Base-by-base conservation (phyloP, 2,888 invertebrate genomes). In the Microctonus aethiopoides region DNA sequence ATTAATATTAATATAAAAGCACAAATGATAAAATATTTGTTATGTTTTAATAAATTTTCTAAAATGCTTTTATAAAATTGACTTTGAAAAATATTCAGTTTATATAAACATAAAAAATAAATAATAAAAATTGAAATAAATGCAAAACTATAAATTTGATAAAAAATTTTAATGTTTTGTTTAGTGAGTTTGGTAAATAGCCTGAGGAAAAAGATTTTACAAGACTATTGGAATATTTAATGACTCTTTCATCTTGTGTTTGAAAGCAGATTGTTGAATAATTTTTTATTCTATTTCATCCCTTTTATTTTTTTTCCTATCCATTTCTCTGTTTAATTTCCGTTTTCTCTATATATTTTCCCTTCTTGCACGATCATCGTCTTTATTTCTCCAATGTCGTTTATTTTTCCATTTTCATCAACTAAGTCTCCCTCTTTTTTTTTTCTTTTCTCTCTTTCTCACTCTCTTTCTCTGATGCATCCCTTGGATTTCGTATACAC, bases 261-360 rank as follows among this genome's bases (percentile, higher is more conserved):
- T 32, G 10, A n/a, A 13, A 57, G 34, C n/a, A 32, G 34, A 57
- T 57, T 9, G 20, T 20, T 57, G 57, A 29, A 57, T 57, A 57
- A 57, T 67, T 67, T 70, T 65, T 61, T 59, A 57, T 41, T 22
- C 41, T n/a, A n/a, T 11, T 67, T 34, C 56, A 13, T n/a, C 11
- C 2, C n/a, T 13, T 39, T n/a, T 39, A n/a, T 13, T 1, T n/a
- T n/a, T 1, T 11, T 39, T n/a, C n/a, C n/a, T n/a, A n/a, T n/a
- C n/a, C n/a, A n/a, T n/a, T n/a, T n/a, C n/a, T n/a, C n/a, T n/a
- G n/a, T n/a, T n/a, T n/a, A n/a, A n/a, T n/a, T n/a, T n/a, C n/a
- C n/a, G n/a, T n/a, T n/a, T n/a, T n/a, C n/a, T n/a, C n/a, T n/a
- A n/a, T n/a, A n/a, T n/a, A n/a, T 39, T 13, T 13, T 39, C 36